Conservation (phyloP, 2,113 vertebrate species). For the Sinocyclocheilus grahami region DNA sequence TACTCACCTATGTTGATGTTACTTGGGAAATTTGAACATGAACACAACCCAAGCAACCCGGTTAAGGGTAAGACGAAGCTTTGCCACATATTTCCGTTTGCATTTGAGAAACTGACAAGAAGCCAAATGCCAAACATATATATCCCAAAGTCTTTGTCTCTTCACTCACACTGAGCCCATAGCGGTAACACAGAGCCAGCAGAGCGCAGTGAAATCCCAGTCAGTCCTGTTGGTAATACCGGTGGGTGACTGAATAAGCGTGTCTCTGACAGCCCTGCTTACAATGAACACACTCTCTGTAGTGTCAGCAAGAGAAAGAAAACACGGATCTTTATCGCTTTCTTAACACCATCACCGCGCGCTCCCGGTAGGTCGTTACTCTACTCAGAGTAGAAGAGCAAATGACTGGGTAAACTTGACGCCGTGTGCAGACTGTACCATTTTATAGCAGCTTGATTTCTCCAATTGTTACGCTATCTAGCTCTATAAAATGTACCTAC, state of each 20-base stretch:
- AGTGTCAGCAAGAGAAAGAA: not conserved
- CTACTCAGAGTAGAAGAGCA: not conserved
- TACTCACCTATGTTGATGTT: constrained; percentile 95
- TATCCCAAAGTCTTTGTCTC: constrained; percentile 57
- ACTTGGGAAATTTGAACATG: constrained; percentile 95
- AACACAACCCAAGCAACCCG: constrained; percentile 85
- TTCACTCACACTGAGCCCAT: constrained; percentile 78
- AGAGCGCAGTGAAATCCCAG: constrained; percentile 70
- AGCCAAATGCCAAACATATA: constrained; percentile 84
- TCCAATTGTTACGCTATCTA: not conserved
- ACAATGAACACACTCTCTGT: constrained; percentile 37
- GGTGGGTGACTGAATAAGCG: constrained; percentile 43
- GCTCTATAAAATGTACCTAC: not conserved
- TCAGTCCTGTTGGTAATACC: constrained; percentile 40
- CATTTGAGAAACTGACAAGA: constrained; percentile 81
- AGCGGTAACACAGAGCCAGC: constrained; percentile 74
- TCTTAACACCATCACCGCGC: constrained; percentile 40
- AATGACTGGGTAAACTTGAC: constrained; percentile 28
- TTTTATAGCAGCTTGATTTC: constrained; percentile 1
- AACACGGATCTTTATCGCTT: constrained; percentile 33
- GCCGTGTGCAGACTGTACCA: constrained; percentile 47
- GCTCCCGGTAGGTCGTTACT: not conserved
- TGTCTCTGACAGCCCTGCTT: constrained; percentile 51
- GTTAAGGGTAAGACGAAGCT: constrained; percentile 86
- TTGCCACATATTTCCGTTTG: constrained; percentile 93